These are phyloP conservation scores for Hylaeus anthracinus DNA, from an alignment of 1,140 invertebrate genomes.

Conservation along the genomic window DNA sequence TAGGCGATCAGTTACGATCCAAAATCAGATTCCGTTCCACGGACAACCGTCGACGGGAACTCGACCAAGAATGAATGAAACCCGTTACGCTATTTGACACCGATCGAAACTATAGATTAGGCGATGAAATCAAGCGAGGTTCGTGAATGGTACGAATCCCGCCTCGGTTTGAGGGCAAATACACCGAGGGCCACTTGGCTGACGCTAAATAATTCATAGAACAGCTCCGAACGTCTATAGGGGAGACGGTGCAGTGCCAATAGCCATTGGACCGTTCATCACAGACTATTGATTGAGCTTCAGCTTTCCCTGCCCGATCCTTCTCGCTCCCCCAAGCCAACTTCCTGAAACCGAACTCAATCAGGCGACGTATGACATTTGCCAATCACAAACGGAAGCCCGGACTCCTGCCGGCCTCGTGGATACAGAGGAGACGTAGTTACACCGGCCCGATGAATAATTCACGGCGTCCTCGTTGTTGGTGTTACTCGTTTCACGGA, in stretches of 20 bases:
- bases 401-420: background rate
- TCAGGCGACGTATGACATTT: conserved; percentile 39
- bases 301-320: conserved; percentile 33
- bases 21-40: background rate
- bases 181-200: conserved; percentile 70
- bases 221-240: conserved; percentile 52
- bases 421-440: conserved; percentile 1
- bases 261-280: conserved; percentile 64
- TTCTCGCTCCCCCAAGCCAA: conserved; percentile 22
- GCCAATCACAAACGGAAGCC: conserved; percentile 29
- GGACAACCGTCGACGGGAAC: background rate
- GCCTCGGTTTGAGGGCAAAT: conserved; percentile 66
- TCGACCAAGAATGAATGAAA: conserved; percentile 17
- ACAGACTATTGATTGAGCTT: conserved; percentile 61
- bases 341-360: conserved; percentile 35
- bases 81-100: conserved; percentile 30
- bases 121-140: conserved; percentile 61
- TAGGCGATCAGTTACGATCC: background rate
- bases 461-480: conserved; percentile 12
- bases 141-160: conserved; percentile 33
- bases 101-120: conserved; percentile 39
- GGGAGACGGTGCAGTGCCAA: conserved; percentile 55
- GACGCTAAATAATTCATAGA: conserved; percentile 74
- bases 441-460: conserved; percentile 17
- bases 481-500: background rate